Percentiles rank a stretch among this genome's conserved stretches.
These are phyloP conservation scores for Misgurnus mizolepis DNA, from an alignment of 2,113 vertebrate genomes.

Conservation along the genomic window DNA sequence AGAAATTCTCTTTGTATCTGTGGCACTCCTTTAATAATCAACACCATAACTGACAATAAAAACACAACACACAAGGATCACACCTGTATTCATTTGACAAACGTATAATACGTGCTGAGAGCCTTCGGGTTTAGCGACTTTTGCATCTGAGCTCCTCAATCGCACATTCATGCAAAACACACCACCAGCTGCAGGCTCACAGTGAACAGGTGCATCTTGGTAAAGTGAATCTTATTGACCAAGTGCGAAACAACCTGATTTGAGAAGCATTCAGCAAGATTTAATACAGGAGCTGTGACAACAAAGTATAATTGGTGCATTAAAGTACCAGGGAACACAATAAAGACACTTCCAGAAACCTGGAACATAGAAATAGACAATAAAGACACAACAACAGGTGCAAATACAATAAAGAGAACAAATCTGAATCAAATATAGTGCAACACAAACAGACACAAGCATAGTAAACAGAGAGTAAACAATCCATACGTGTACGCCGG, in stretches of 20 bases:
- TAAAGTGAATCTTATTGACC: conserved; percentile 66
- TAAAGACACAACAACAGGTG: conserved; percentile 43
- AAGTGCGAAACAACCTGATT: conserved; percentile 53
- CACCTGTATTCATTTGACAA: no score
- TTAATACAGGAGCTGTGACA: conserved; percentile 20
- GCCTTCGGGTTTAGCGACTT: no score
- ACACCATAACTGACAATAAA: no score
- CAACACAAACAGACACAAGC: conserved; percentile 52
- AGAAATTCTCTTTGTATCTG: no score
- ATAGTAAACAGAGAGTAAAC: conserved; percentile 26
- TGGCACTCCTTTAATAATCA: no score
- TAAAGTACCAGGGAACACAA: conserved; percentile 24
- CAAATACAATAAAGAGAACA: conserved; percentile 40
- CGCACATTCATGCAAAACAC: conserved; percentile 80
- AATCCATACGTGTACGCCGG: not conserved
- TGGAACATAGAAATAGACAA: conserved; percentile 50
- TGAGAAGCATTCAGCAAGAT: conserved; percentile 54
- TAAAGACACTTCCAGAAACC: conserved; percentile 49
- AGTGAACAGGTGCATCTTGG: conserved; percentile 62
- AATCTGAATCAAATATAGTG: conserved; percentile 28
- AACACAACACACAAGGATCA: no score
- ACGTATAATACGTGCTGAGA: no score
- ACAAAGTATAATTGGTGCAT: conserved; percentile 29
- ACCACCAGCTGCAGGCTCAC: conserved; percentile 72
- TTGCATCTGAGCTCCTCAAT: no score